Conservation (phyloP, 2,888 invertebrate genomes). For the Ceratothoa steindachneri region DNA sequence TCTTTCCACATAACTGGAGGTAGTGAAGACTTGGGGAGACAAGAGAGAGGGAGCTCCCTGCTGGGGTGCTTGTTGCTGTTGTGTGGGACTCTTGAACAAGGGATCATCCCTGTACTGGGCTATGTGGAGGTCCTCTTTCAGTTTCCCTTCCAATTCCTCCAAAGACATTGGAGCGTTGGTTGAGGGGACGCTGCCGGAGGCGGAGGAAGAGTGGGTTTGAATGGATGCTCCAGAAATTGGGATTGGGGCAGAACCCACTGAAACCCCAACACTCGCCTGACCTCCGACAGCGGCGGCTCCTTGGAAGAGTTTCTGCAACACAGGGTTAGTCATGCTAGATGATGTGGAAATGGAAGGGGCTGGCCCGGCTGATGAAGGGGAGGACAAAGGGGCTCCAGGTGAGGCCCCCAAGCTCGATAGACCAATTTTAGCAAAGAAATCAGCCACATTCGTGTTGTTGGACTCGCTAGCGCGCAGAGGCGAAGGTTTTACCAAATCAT, state of each 20-base stretch:
- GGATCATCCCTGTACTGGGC: slow-evolving; percentile 29
- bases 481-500: slow-evolving; percentile 33
- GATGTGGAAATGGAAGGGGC: slow-evolving; percentile 5
- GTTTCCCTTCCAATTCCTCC: slow-evolving; percentile 41
- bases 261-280: slow-evolving; percentile 37
- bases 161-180: slow-evolving; percentile 39
- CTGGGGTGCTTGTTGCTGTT: too few relatives aligned
- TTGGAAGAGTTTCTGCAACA: slow-evolving; percentile 44
- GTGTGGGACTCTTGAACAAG: background rate
- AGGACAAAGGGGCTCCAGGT: slow-evolving; percentile 22
- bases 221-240: slow-evolving; percentile 33
- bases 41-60: slow-evolving; percentile 21
- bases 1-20: background rate
- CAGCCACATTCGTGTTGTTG: slow-evolving; percentile 28
- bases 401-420: slow-evolving; percentile 24
- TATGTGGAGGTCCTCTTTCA: slow-evolving; percentile 39
- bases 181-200: background rate
- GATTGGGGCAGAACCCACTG: slow-evolving; percentile 26
- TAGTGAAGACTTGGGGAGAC: slow-evolving; percentile 30
- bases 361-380: slow-evolving; percentile 27
- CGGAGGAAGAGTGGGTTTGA: background rate
- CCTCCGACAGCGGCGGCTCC: slow-evolving; percentile 45
- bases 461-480: slow-evolving; percentile 23
- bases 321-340: slow-evolving; percentile 27
- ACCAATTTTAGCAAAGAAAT: slow-evolving; percentile 46